Base-by-base conservation (phyloP, 92 coral and sea anemone species). In the Zoanthus solanderi region DNA sequence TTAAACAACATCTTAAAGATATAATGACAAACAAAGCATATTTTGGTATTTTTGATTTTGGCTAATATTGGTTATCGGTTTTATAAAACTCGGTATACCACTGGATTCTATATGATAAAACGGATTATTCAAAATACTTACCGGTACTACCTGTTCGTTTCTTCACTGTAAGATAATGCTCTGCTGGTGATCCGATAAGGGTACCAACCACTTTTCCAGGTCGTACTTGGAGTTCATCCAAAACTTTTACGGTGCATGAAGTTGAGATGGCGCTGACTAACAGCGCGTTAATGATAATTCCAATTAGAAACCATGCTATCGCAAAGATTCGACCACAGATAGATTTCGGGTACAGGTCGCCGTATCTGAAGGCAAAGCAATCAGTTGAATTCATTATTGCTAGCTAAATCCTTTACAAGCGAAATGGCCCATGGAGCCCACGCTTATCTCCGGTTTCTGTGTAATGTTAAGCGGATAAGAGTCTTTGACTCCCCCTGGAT, bases 311-410 rank as follows among this genome's bases (percentile, higher is more conserved):
- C 74, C 74, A 69, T 23, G 74, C 74, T 31, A 69, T 69, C 29
- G 74, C 74, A 69, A 69, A 69, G 74, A 14, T 32, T 69, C 74
- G 74, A 29, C 74, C 45, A 61, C 68, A 17, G 28, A 61, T 61
- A n/a, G 68, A 61, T 17, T 61, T 61, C 30, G 68, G 68, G 68
- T 17, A 61, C 16, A 6, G 68, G 30, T 61, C 68, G 17, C 68
- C 68, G 68, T 61, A 61, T 18, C 68, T 61, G 68, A 61, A 17
- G 68, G 17, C 1, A 61, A 23, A 61, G 29, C 28, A 16, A 18
- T 6, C 9, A 3, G 1, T 0, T 50, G 12, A 50, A 7, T 50
- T 50, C 12, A 50, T 37, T 37, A 37, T 37, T 2, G 42, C 42
- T 37, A 37, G 42, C 42, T 37, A 37, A 37, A 2, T 37, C 42